Evolutionary conservation across 2,113 vertebrate species (phyloP), one percentile per base, ranked within the genome.

Genomic region (Lontra canadensis): DNA sequence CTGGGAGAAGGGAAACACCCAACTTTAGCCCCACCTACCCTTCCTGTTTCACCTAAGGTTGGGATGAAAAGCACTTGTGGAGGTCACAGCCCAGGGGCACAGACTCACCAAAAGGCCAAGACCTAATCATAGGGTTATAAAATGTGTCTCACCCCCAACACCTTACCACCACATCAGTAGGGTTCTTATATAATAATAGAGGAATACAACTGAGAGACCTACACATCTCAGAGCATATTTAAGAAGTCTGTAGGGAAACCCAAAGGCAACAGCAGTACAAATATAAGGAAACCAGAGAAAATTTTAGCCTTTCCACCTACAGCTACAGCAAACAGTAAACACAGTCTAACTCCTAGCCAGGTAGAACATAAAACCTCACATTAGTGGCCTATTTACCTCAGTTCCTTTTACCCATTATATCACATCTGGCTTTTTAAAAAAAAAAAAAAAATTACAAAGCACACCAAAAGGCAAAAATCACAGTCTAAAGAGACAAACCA

Each of bases 291-390:
- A 95, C 3, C 3, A 44, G 23, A 61, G 39, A 83, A 88, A 74
- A 94, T 18, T 61, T 71, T 63, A 94, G n/a, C 80, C 10, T 90
- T 74, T 71, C 88, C 34, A 87, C 2, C 23, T 39, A 42, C 4
- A 57, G n/a, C 47, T 52, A 79, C 20, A 81, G 26, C 4, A 55
- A 88, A 84, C 29, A 67, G 18, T 79, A 94, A 93, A 92, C 21
- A 79, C 47, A 49, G 4, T 29, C 23, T 52, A 95, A 71, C 14
- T 82, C 15, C 34, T 76, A 89, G n/a, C 39, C 52, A 92, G 83
- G 89, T 20, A 86, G 82, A 96, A 80, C 25, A 90, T 57, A 87
- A 94, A 82, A 79, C 20, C 29, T 69, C 82, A 95, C n/a, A 36
- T 18, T 84, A 73, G 89, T 63, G 67, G 31, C 18, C 57, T 63